Base-by-base conservation (phyloP, 2,888 invertebrate genomes). In the Frankliniella intonsa region DNA sequence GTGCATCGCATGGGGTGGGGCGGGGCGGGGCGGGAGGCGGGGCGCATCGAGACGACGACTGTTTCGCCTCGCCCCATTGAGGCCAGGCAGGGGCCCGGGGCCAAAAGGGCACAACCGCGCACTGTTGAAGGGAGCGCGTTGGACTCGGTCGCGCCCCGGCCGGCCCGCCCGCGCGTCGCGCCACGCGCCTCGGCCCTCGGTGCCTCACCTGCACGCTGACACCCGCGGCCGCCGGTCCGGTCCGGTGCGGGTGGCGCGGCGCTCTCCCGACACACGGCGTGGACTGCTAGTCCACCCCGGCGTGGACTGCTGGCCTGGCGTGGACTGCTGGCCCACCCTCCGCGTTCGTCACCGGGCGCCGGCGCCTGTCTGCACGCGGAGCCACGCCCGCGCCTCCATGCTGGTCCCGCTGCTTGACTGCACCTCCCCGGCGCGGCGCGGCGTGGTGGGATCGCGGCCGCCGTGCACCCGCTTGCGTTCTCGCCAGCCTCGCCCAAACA, bases 401-500 rank as follows among this genome's bases (percentile, higher is more conserved):
- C 17, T 14, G 17, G 55, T 19, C 55, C 55, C 12, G 55, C 55
- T 55, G 9, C n/a, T 8, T 38, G 38, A 38, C 38, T 38, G 38
- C 38, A 38, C 38, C 38, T n/a, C n/a, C 38, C 38, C 38, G 38
- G 38, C 38, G n/a, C n/a, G n/a, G n/a, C 38, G 3, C 38, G 38
- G 38, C 38, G 38, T 5, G 38, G 38, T 38, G 14, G 55, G 55
- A 14, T 14, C 55, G 17, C 55, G 55, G 0, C 12, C 55, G 55
- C 17, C 55, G 55, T 55, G 55, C 55, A 38, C 38, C 2, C 38
- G 3, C 2, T 5, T 38, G 69, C 69, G 22, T 8, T 25, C 69
- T 22, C 69, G 69, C 69, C 69, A 25, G 12, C 69, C 69, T 76
- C 69, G 25, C 69, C 69, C 69, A 76, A 76, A 76, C 69, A 76